Base-by-base conservation (phyloP, 1,140 invertebrate species). In the Dysdera silvatica region DNA sequence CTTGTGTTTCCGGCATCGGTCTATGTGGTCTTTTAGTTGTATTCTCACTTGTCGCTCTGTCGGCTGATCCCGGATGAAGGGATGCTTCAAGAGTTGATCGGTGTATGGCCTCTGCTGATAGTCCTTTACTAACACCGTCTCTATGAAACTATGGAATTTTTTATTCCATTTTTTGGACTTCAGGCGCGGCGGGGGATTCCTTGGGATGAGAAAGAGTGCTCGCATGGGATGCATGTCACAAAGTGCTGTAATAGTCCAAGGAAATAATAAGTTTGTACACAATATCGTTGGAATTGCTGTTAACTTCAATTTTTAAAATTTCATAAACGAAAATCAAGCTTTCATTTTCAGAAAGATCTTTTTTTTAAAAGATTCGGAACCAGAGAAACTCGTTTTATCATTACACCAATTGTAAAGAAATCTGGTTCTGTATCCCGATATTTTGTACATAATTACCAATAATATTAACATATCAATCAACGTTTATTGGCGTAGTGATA, bases 221-320 rank as follows among this genome's bases (percentile, higher is more conserved):
- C 97, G 83, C 96, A 99, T 99, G 35, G 97, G 97, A 84, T 99
- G 97, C 75, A 99, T 85, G 82, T 99, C 97, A 82, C 82, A 83
- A 31, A 82, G 72, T 33, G 82, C 77, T 79, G 71, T 29, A 72
- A 71, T 43, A 61, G n/a, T n/a, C n/a, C n/a, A n/a, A n/a, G n/a
- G n/a, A n/a, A n/a, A n/a, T n/a, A n/a, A n/a, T n/a, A n/a, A n/a
- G n/a, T n/a, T n/a, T n/a, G n/a, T n/a, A n/a, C n/a, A n/a, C n/a
- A n/a, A n/a, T n/a, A n/a, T n/a, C n/a, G n/a, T n/a, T n/a, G n/a
- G n/a, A n/a, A n/a, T n/a, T n/a, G n/a, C n/a, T n/a, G n/a, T n/a
- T n/a, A n/a, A n/a, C n/a, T n/a, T n/a, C n/a, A n/a, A n/a, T n/a
- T n/a, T n/a, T n/a, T n/a, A n/a, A n/a, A n/a, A n/a, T n/a, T n/a